Percentiles rank a stretch among this genome's conserved stretches.
Evolutionary conservation across 1,140 invertebrate species (phyloP).

Genomic region (Hylyphantes graminicola): DNA sequence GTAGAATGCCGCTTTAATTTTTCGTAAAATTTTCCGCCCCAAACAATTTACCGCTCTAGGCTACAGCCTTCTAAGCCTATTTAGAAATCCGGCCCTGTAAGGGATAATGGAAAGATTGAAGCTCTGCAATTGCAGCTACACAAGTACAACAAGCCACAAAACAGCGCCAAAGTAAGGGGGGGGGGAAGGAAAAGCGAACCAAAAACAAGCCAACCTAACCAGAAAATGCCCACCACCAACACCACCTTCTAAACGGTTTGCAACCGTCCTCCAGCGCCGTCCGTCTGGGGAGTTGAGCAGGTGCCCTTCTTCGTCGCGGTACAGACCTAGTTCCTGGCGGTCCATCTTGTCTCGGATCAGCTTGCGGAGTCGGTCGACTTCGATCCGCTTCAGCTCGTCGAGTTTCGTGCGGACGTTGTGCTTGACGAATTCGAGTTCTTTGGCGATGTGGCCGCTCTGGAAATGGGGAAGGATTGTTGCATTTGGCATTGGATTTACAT

Average conservation of each 20-base stretch:
- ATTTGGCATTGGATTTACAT: no score
- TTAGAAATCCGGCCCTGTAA: no score
- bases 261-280: slow-evolving; percentile 57
- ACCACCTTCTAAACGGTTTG: slow-evolving; percentile 32
- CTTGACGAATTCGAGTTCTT: slow-evolving; percentile 88
- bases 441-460: slow-evolving; percentile 89
- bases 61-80: no score
- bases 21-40: no score
- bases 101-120: no score
- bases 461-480: slow-evolving; percentile 37
- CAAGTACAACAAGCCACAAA: background rate
- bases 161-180: background rate
- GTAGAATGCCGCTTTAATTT: no score
- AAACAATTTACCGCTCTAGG: no score
- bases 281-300: slow-evolving; percentile 52
- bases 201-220: slow-evolving; percentile 61
- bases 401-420: slow-evolving; percentile 87
- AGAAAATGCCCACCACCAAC: slow-evolving; percentile 56
- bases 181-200: slow-evolving; percentile 3
- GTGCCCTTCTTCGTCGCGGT: slow-evolving; percentile 59
- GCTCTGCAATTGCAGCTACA: no score
- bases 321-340: slow-evolving; percentile 63
- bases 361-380: slow-evolving; percentile 82
- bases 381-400: slow-evolving; percentile 92
- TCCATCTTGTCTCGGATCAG: slow-evolving; percentile 76